Percentiles rank a stretch among this genome's conserved stretches.
Evolutionary conservation across 1,140 invertebrate genomes (phyloP).

Genomic region (Lineus longissimus): DNA sequence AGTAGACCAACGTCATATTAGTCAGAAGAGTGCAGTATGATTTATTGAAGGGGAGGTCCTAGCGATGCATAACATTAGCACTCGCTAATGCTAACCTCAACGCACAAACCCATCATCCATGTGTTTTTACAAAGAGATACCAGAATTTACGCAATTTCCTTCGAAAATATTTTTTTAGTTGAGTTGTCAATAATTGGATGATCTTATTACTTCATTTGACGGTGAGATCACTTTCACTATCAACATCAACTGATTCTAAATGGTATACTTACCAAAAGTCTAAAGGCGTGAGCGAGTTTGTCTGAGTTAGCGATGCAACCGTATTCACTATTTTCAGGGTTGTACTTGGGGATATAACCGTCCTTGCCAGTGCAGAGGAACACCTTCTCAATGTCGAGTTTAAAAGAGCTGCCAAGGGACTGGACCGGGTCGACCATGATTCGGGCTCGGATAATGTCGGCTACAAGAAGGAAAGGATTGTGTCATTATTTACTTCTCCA

Average conservation of each 20-base stretch:
- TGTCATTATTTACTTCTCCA: too few relatives aligned
- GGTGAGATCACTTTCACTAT: too few relatives aligned
- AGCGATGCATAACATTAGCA: too few relatives aligned
- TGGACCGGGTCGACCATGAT: slow-evolving; percentile 50
- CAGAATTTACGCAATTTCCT: too few relatives aligned
- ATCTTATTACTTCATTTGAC: too few relatives aligned
- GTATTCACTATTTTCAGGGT: slow-evolving; percentile 47
- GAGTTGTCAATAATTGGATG: too few relatives aligned
- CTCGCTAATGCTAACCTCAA: background rate
- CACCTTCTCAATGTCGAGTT: slow-evolving; percentile 51
- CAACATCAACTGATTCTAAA: too few relatives aligned
- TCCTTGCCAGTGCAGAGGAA: slow-evolving; percentile 55
- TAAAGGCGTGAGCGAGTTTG: slow-evolving; percentile 46
- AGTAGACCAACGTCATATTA: background rate
- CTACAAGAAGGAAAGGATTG: slow-evolving; percentile 25
- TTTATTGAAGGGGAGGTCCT: too few relatives aligned
- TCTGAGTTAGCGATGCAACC: slow-evolving; percentile 50
- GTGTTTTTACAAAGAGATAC: background rate
- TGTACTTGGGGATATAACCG: slow-evolving; percentile 55
- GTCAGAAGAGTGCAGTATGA: background rate
- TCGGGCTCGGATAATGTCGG: slow-evolving; percentile 51
- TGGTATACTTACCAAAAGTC: slow-evolving; percentile 48
- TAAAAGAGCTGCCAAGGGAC: slow-evolving; percentile 41
- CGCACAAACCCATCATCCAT: background rate
- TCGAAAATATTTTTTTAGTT: too few relatives aligned